Evolutionary conservation across 2,113 vertebrate genomes (phyloP), one percentile per base, ranked within the genome.

Genomic region (Brachyhypopomus occidentalis): DNA sequence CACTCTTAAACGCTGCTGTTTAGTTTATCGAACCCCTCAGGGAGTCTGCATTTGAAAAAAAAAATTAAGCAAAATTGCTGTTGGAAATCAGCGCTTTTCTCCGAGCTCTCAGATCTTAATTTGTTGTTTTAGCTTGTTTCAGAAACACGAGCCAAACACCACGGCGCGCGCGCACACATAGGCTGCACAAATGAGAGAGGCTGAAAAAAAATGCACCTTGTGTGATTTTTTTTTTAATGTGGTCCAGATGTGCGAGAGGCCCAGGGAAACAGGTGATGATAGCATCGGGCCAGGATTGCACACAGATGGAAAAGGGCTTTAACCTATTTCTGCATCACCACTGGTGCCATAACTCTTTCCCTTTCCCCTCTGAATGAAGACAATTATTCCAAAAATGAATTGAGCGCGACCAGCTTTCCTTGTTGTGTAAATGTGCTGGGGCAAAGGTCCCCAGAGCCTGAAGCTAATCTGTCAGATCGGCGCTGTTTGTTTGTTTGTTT

Each of bases 181-280:
- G 92, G 91, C 92, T 73, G 92, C 88, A 93, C 80, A 62, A 81
- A 81, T n/a, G 86, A 86, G 56, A 84, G 77, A 85, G 78, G 34
- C 70, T 75, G 80, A 52, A 79, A 89, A 90, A 92, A 94, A 94
- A 94, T 93, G 92, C 93, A 97, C 95, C 95, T 95, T 96, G 93
- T 94, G 92, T 94, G 91, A 95, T 88, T 86, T 79, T 22, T 79
- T 22, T 87, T 83, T 87, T 95, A 95, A 97, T 95, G 91, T 87
- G 90, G 92, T 91, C 95, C 95, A 97, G 95, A 96, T 97, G 96
- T 94, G 91, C 66, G 87, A 85, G 73, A 84, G 85, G 92, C 94
- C 92, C 92, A 91, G 75, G 88, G 92, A 96, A 94, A 94, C 95
- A 95, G 95, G 96, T 96, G 96, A 95, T 96, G 96, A 97, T 95